These are phyloP conservation scores for Lepidostoma basale DNA, from an alignment of 1,140 invertebrate genomes.

Conservation along the genomic window DNA sequence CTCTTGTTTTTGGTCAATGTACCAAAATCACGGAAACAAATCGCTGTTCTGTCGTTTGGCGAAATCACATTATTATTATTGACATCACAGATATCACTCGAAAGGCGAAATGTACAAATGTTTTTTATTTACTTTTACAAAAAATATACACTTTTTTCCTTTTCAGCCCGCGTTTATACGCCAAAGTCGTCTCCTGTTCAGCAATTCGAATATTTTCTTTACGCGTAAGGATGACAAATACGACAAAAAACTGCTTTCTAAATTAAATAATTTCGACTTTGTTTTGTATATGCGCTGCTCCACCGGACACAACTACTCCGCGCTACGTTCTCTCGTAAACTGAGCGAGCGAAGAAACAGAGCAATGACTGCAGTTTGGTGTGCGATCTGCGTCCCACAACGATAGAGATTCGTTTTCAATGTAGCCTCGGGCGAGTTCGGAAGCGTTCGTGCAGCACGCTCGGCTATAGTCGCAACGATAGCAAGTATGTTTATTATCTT, in stretches of 20 bases:
- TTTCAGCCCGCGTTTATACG: slow-evolving; percentile 30
- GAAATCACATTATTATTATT: slow-evolving; percentile 36
- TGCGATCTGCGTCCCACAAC: slow-evolving; percentile 13
- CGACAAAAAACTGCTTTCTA: slow-evolving; percentile 33
- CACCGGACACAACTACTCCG: slow-evolving; percentile 22
- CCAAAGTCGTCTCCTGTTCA: slow-evolving; percentile 15
- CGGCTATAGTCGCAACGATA: too few relatives aligned
- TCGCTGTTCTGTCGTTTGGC: slow-evolving; percentile 9
- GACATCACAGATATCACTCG: slow-evolving; percentile 28
- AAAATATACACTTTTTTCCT: slow-evolving; percentile 31
- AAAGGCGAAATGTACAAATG: slow-evolving; percentile 34
- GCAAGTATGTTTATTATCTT: too few relatives aligned
- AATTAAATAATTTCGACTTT: slow-evolving; percentile 28
- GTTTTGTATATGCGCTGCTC: slow-evolving; percentile 23
- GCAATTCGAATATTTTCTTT: slow-evolving; percentile 21
- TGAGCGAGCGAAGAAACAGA: background rate
- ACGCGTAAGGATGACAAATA: slow-evolving; percentile 23
- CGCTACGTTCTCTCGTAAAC: slow-evolving; percentile 33
- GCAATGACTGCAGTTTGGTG: too few relatives aligned
- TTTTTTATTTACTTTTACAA: slow-evolving; percentile 17
- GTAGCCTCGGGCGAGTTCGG: slow-evolving; percentile 30
- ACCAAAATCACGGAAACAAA: slow-evolving; percentile 37
- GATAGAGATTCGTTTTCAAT: slow-evolving; percentile 30
- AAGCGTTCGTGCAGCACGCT: slow-evolving; percentile 28
- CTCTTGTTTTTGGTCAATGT: slow-evolving; percentile 30